These are phyloP conservation scores for Drosophila gunungcola DNA, from an alignment of 1,140 invertebrate genomes.

Conservation along the genomic window DNA sequence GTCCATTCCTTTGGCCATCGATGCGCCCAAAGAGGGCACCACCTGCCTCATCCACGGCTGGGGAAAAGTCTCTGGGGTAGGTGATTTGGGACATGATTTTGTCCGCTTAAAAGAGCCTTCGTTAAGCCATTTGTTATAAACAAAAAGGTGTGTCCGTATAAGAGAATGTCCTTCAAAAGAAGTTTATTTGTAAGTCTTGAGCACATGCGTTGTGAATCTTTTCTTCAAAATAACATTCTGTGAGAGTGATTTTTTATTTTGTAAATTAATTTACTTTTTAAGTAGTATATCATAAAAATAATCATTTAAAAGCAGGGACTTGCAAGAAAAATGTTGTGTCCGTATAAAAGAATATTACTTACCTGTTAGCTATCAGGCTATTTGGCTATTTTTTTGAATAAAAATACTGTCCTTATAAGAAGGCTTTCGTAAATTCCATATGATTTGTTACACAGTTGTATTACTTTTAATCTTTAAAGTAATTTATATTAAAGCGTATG, in stretches of 20 bases:
- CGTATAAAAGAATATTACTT: no score
- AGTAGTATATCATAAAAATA: no score
- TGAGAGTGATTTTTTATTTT: no score
- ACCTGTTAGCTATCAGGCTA: no score
- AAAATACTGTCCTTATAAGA: neutral
- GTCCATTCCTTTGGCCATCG: slow-evolving; percentile 4
- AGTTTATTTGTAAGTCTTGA: neutral
- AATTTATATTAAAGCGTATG: no score
- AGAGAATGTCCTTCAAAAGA: neutral
- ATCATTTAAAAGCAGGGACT: no score
- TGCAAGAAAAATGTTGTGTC: no score
- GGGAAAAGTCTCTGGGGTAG: slow-evolving; percentile 35
- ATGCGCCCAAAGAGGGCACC: slow-evolving; percentile 4
- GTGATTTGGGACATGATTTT: neutral
- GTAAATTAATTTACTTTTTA: no score
- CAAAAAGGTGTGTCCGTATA: neutral
- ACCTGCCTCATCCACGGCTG: slow-evolving; percentile 56
- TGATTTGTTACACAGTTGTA: no score
- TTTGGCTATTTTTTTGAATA: no score
- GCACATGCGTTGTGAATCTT: neutral
- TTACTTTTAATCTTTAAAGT: no score
- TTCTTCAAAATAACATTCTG: no score
- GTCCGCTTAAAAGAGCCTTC: neutral
- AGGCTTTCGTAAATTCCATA: neutral
- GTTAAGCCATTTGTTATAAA: neutral